These are phyloP conservation scores for Phrynosoma platyrhinos DNA, from an alignment of 2,113 vertebrate genomes.

Conservation along the genomic window DNA sequence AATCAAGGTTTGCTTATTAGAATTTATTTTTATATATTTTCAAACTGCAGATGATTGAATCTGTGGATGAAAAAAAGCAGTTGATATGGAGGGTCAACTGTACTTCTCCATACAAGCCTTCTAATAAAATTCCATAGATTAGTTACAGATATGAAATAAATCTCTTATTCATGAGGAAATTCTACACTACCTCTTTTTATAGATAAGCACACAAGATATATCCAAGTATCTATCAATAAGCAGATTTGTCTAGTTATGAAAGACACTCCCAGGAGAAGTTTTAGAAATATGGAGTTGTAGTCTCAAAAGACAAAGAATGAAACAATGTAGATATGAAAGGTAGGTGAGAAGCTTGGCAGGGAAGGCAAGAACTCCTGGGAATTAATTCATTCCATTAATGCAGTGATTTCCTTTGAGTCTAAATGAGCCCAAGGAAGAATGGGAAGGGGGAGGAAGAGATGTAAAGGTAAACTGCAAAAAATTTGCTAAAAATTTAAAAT, in stretches of 20 bases:
- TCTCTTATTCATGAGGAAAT: not conserved
- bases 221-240: not conserved
- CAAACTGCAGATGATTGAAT: too few relatives aligned
- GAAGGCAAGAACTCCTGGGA: not conserved
- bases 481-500: constrained; percentile 44
- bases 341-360: not conserved
- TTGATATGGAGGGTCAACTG: too few relatives aligned
- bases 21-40: too few relatives aligned
- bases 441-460: constrained; percentile 23
- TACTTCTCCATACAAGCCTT: too few relatives aligned
- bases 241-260: not conserved
- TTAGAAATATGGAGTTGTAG: rapidly evolving
- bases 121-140: not conserved
- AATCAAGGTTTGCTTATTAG: too few relatives aligned
- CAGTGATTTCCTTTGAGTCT: constrained; percentile 3
- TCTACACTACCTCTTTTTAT: not conserved
- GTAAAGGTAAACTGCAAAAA: constrained; percentile 43
- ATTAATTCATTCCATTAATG: constrained; percentile 1
- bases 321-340: not conserved
- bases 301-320: not conserved
- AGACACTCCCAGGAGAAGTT: not conserved
- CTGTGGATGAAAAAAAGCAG: too few relatives aligned
- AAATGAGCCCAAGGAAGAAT: not conserved
- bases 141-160: not conserved
- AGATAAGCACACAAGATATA: not conserved